phyloP scores from a whole-genome alignment of 92 coral and sea anemone species.

The Micromussa lordhowensis region DNA sequence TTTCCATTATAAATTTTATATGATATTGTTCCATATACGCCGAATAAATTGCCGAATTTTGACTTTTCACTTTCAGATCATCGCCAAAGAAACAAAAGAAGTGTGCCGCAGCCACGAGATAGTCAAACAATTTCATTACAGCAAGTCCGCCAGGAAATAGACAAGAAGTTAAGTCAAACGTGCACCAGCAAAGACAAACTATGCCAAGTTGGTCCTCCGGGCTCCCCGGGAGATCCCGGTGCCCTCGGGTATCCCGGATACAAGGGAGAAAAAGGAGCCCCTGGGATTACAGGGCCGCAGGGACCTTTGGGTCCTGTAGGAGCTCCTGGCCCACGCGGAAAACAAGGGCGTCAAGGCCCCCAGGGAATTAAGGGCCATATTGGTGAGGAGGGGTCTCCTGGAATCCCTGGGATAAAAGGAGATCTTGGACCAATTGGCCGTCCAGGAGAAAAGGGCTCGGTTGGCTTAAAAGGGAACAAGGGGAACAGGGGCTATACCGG shows the following conservation, averaged over 20 bases:
- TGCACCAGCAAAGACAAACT: constrained; percentile 1
- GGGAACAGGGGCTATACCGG: constrained; percentile 5
- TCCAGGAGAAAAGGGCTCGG: constrained; percentile 7
- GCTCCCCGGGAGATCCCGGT: constrained; percentile 8
- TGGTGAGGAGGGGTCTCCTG: constrained; percentile 49
- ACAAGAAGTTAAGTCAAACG: constrained; percentile 12
- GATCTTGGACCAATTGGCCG: constrained; percentile 8
- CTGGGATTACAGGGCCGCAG: constrained; percentile 47
- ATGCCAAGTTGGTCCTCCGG: no score
- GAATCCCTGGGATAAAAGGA: constrained; percentile 31
- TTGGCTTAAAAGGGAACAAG: constrained; percentile 19
- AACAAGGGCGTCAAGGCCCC: constrained; percentile 50
- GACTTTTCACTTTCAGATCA: no score
- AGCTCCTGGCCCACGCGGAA: constrained; percentile 40
- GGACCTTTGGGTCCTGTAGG: constrained; percentile 65
- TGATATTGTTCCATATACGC: no score
- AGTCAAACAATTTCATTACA: background rate
- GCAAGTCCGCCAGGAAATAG: constrained; percentile 10
- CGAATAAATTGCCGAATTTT: no score
- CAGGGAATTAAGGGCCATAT: constrained; percentile 48
- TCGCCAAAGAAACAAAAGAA: background rate
- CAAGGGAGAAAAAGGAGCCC: constrained; percentile 39
- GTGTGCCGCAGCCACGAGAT: background rate
- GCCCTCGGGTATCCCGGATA: constrained; percentile 26
- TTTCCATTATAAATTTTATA: no score